These are phyloP conservation scores for Chrysolina oricalcia DNA, from an alignment of 2,888 invertebrate genomes.

Conservation along the genomic window DNA sequence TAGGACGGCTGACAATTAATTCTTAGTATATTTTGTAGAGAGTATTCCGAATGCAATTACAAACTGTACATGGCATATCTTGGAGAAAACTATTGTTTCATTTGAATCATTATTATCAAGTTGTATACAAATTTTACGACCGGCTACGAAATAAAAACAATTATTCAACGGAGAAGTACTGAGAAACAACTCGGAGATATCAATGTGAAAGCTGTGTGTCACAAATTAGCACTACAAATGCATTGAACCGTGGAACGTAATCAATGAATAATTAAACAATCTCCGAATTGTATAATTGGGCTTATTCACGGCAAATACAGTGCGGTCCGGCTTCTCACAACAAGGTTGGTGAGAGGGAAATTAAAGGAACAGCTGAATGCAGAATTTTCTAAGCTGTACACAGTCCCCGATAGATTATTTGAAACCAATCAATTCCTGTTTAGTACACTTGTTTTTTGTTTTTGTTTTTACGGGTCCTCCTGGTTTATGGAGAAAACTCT, in stretches of 20 bases:
- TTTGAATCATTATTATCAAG: background rate
- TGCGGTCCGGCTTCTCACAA: background rate
- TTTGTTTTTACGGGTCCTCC: too few relatives aligned
- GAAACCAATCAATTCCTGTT: too few relatives aligned
- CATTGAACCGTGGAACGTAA: slow-evolving; percentile 15
- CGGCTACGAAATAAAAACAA: background rate
- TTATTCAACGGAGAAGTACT: background rate
- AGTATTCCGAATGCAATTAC: background rate
- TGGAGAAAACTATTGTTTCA: background rate
- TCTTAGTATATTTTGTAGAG: background rate
- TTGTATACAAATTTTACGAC: background rate
- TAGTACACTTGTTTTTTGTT: too few relatives aligned
- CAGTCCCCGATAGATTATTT: too few relatives aligned
- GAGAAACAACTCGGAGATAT: slow-evolving; percentile 3
- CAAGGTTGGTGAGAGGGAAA: background rate
- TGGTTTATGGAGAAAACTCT: too few relatives aligned
- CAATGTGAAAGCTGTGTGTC: slow-evolving; percentile 19
- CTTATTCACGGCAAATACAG: background rate
- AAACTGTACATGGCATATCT: background rate
- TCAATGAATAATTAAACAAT: slow-evolving; percentile 23
- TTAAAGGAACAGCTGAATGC: background rate
- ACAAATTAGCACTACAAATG: slow-evolving; percentile 22
- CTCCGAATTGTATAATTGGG: slow-evolving; percentile 16
- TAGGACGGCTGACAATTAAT: too few relatives aligned
- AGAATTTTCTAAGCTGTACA: too few relatives aligned